A percentile compares a stretch with the other conserved stretches of the same genome.
These are phyloP conservation scores for Pseudochaenichthys georgianus DNA, from an alignment of 2,797 vertebrate species.

Conservation along the genomic window DNA sequence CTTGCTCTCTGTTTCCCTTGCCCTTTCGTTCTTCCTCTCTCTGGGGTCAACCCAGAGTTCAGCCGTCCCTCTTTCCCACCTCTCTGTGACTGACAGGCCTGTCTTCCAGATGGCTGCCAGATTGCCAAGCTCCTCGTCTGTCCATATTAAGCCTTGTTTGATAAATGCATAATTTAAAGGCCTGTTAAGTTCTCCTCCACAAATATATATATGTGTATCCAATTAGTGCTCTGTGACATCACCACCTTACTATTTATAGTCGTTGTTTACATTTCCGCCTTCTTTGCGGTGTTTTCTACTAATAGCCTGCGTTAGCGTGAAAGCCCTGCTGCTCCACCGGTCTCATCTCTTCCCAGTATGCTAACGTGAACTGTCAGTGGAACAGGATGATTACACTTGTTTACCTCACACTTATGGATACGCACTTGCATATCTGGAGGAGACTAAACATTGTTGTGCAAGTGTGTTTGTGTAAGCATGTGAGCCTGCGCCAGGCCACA, in stretches of 20 bases:
- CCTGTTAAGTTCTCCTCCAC: constrained; percentile 66
- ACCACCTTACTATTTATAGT: constrained; percentile 58
- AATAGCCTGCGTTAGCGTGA: constrained; percentile 26
- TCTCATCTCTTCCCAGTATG: constrained; percentile 38
- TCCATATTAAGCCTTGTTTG: constrained; percentile 77
- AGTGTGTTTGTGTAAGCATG: constrained; percentile 24
- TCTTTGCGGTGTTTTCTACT: constrained; percentile 22
- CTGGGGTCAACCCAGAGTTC: constrained; percentile 65
- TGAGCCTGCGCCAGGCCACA: constrained; percentile 28
- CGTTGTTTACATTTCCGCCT: constrained; percentile 7
- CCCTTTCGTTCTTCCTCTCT: constrained; percentile 13
- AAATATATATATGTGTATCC: constrained; percentile 74
- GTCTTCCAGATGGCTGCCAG: constrained; percentile 82
- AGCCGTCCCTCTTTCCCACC: constrained; percentile 73
- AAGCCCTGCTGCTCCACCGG: constrained; percentile 28
- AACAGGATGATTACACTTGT: constrained; percentile 70
- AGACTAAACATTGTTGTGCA: constrained; percentile 53
- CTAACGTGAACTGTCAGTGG: constrained; percentile 65
- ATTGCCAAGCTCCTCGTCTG: constrained; percentile 78
- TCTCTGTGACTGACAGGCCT: constrained; percentile 77
- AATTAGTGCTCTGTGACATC: constrained; percentile 72
- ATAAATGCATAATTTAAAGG: constrained; percentile 81
- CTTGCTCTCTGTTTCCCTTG: constrained; percentile 17
- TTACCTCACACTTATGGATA: constrained; percentile 56
- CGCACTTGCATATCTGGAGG: constrained; percentile 41